Percentiles rank a stretch among this genome's conserved stretches.
These are phyloP conservation scores for Scaptomyza cyrtandrae DNA, from an alignment of 2,888 invertebrate genomes.

Conservation along the genomic window DNA sequence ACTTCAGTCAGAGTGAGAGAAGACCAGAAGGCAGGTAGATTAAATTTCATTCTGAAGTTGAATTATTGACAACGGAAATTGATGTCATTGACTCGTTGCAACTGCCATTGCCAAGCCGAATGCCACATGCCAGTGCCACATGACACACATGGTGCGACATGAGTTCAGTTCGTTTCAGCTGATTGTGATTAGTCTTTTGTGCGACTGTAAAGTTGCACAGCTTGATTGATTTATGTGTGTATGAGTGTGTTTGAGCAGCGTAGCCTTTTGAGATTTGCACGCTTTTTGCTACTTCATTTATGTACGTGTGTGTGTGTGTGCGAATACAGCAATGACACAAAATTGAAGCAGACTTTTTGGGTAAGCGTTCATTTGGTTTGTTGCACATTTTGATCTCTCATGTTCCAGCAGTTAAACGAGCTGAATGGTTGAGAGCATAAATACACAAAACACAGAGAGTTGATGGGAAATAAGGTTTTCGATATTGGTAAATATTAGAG, in stretches of 20 bases:
- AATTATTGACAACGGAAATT: slow-evolving; percentile 74
- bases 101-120: slow-evolving; percentile 22
- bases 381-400: slow-evolving; percentile 20
- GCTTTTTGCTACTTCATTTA: slow-evolving; percentile 24
- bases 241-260: slow-evolving; percentile 22
- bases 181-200: slow-evolving; percentile 67
- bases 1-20: neutral
- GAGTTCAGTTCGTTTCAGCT: slow-evolving; percentile 36
- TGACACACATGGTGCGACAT: slow-evolving; percentile 23
- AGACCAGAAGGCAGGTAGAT: slow-evolving; percentile 50
- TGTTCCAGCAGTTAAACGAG: slow-evolving; percentile 54
- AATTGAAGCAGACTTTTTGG: slow-evolving; percentile 1
- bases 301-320: neutral
- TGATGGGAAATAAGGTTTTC: neutral
- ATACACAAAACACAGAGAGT: neutral
- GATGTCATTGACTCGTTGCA: slow-evolving; percentile 65
- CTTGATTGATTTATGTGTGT: slow-evolving; percentile 68
- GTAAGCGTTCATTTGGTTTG: slow-evolving; percentile 13
- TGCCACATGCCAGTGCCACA: slow-evolving; percentile 13
- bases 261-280: slow-evolving; percentile 28
- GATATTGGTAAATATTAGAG: too few species aligned
- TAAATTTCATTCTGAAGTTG: slow-evolving; percentile 68
- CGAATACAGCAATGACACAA: neutral
- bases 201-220: slow-evolving; percentile 33
- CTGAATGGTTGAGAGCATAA: slow-evolving; percentile 43